Percentiles rank a stretch among this genome's conserved stretches.
phyloP scores from a whole-genome alignment of 2,113 vertebrate genomes.

The Ciconia boyciana region DNA sequence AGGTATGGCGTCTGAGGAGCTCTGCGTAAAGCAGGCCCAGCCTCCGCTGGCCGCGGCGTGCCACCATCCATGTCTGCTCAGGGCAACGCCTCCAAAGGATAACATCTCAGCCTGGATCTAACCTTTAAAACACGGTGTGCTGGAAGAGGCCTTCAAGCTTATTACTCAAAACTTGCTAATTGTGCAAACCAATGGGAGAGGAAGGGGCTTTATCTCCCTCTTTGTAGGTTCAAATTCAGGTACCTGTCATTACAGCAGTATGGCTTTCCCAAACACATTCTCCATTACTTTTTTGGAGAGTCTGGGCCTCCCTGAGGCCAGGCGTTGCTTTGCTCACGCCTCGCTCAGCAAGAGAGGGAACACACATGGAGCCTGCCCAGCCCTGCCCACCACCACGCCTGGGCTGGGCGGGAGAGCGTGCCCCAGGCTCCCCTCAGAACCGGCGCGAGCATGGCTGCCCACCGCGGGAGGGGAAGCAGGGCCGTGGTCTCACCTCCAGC shows the following conservation, averaged over 20 bases:
- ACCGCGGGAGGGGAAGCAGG: neutral
- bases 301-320: neutral
- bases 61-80: neutral
- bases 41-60: rapidly evolving
- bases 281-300: neutral
- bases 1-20: neutral
- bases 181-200: neutral
- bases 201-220: neutral
- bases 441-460: neutral
- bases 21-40: neutral
- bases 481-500: neutral
- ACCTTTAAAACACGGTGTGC: neutral
- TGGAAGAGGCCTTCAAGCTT: neutral
- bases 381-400: neutral
- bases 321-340: neutral
- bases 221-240: neutral
- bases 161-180: neutral
- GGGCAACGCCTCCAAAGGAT: neutral
- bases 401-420: rapidly evolving
- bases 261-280: neutral
- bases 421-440: neutral
- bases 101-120: neutral
- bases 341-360: neutral
- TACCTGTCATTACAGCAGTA: neutral
- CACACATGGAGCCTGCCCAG: neutral